phyloP scores from a whole-genome alignment of 2,888 invertebrate species.

The Caenorhabditis sp. region DNA sequence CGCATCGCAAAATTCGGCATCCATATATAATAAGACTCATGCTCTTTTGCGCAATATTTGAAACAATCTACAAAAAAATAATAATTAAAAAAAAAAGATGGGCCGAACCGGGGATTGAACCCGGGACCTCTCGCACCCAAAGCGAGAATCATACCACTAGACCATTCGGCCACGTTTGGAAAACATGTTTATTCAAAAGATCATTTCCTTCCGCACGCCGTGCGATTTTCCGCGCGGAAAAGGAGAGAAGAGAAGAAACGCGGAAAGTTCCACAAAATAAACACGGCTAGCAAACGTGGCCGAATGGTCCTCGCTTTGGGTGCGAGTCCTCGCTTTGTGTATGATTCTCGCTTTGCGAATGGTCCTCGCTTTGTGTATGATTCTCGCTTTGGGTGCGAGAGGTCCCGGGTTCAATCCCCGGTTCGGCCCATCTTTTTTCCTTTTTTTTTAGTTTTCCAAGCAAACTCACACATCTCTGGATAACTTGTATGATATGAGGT shows the following conservation, averaged over 20 bases:
- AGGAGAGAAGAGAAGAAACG: no score
- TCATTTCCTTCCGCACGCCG: no score
- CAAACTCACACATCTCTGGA: background rate
- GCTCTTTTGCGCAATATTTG: constrained; percentile 44
- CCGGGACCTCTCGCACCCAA: constrained; percentile 59
- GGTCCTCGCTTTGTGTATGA: background rate
- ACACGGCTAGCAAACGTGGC: no score
- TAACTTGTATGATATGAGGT: background rate
- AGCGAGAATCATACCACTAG: background rate
- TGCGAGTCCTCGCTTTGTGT: background rate
- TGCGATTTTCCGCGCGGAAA: no score
- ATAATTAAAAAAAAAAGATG: constrained; percentile 6
- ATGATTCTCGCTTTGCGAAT: no score
- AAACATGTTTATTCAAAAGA: background rate
- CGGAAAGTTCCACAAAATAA: no score
- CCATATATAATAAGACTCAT: constrained; percentile 53
- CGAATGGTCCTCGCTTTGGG: no score
- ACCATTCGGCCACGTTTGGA: background rate
- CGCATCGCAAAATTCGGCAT: constrained; percentile 40
- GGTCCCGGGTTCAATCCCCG: background rate
- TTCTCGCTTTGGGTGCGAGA: background rate
- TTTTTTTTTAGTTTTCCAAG: constrained; percentile 2
- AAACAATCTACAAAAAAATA: constrained; percentile 22
- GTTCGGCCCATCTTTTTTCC: constrained; percentile 10
- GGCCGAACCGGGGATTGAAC: constrained; percentile 62